Evolutionary conservation across 23 tunicate species (phyloP), one percentile per base, ranked within the genome.

Genomic region (Styela clava): DNA sequence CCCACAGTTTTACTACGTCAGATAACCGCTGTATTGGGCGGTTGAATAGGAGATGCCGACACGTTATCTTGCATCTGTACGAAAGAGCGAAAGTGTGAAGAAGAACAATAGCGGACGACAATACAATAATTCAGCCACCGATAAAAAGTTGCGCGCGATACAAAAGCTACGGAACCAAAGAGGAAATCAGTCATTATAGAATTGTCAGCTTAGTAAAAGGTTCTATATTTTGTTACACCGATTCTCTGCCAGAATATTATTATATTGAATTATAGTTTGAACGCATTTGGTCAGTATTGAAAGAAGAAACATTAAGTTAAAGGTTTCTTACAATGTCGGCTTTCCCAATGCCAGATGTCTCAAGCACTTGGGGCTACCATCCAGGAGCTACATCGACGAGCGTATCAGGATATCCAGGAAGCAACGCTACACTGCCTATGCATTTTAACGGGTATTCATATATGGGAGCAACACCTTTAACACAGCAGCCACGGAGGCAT

Each of bases 401-500:
- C 16, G 31, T 67, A 22, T 16, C 71, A 19, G 71, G n/a, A 18
- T 67, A 1, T 21, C 71, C 71, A 67, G 71, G 31, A 67, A 27
- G 31, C 12, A 44, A 44, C 12, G 9, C 56, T 7, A 44, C 7
- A 5, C 7, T 44, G 22, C 64, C 64, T 21, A 33, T 76, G 33
- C 81, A 52, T 21, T 76, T 33, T 19, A 52, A 25, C 19, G 81
- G 81, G 22, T 76, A 44, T 44, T 44, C 81, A 12, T 76, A 27
- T 27, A 29, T 44, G 1, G 81, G 65, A 44, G 52, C 81, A 21
- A 21, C 81, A 23, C 71, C 71, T 67, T 67, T 67, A 0, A 16
- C 64, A 0, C 64, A 25, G 64, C 81, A 76, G 64, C 81, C 81
- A 23, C n/a, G 81, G n/a, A 22, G 81, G 0, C 81, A 76, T 52